A percentile compares a stretch with the other conserved stretches of the same genome.
These are phyloP conservation scores for Engystomops pustulosus DNA, from an alignment of 2,113 vertebrate genomes.

Conservation along the genomic window DNA sequence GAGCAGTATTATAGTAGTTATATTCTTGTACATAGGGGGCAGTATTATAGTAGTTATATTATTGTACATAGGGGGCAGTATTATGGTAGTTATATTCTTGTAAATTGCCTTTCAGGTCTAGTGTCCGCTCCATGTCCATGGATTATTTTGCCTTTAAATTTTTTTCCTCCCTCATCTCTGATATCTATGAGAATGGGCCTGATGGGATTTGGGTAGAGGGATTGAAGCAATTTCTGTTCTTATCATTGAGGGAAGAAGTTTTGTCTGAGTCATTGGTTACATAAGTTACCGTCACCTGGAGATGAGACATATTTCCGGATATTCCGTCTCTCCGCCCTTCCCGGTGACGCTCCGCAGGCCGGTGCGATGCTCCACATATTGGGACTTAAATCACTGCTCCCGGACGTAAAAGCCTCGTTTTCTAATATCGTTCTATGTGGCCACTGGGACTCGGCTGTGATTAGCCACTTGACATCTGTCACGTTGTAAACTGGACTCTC, in stretches of 20 bases:
- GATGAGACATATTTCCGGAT: not conserved
- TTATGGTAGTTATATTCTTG: too few relatives aligned
- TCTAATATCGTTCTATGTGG: conserved; percentile 52
- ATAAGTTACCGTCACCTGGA: not conserved
- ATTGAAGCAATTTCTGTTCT: not conserved
- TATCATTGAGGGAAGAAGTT: not conserved
- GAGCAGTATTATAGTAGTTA: too few relatives aligned
- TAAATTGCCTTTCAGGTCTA: too few relatives aligned
- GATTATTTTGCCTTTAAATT: too few relatives aligned
- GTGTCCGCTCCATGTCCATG: too few relatives aligned
- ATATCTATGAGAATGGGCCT: conserved; percentile 3
- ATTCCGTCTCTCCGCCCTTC: not conserved
- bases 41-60: too few relatives aligned
- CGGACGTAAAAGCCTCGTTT: conserved; percentile 17
- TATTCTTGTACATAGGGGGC: too few relatives aligned
- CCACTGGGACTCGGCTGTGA: conserved; percentile 43
- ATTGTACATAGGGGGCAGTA: too few relatives aligned
- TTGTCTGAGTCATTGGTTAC: not conserved
- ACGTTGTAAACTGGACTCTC: conserved; percentile 4
- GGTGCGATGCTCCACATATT: not conserved
- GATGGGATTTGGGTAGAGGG: not conserved
- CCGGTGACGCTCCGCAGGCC: not conserved
- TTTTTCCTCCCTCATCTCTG: not conserved
- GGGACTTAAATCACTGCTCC: conserved; percentile 36
- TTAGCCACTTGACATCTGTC: conserved; percentile 57